phyloP scores from a whole-genome alignment of 2,797 vertebrate genomes.

The Hipposideros larvatus region DNA sequence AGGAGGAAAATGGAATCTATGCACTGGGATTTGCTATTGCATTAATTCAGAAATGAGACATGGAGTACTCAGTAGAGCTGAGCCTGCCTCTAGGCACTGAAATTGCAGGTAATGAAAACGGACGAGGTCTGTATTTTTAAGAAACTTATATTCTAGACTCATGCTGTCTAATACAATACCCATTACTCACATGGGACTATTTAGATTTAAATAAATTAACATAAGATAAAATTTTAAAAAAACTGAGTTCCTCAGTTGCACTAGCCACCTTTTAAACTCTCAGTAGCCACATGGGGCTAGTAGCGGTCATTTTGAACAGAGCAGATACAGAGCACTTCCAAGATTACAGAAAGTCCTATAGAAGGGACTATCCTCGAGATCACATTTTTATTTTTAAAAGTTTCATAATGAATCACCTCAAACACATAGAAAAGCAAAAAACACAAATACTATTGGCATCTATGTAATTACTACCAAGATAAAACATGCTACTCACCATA shows the following conservation, averaged over 20 bases:
- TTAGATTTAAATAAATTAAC: conserved; percentile 2
- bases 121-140: neutral
- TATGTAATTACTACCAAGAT: neutral
- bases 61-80: neutral
- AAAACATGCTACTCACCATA: neutral
- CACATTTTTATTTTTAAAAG: neutral
- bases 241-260: neutral
- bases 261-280: neutral
- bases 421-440: neutral
- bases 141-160: neutral
- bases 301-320: neutral
- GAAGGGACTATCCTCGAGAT: neutral
- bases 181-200: neutral
- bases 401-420: conserved; percentile 28
- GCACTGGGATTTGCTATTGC: neutral
- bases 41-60: neutral
- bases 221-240: neutral
- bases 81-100: neutral
- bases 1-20: neutral
- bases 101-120: neutral
- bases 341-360: neutral
- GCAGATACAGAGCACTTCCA: neutral
- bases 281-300: neutral
- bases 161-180: neutral
- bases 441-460: neutral